Evolutionary conservation across 2,113 vertebrate genomes (phyloP), one percentile per base, ranked within the genome.

Genomic region (Podarcis muralis): DNA sequence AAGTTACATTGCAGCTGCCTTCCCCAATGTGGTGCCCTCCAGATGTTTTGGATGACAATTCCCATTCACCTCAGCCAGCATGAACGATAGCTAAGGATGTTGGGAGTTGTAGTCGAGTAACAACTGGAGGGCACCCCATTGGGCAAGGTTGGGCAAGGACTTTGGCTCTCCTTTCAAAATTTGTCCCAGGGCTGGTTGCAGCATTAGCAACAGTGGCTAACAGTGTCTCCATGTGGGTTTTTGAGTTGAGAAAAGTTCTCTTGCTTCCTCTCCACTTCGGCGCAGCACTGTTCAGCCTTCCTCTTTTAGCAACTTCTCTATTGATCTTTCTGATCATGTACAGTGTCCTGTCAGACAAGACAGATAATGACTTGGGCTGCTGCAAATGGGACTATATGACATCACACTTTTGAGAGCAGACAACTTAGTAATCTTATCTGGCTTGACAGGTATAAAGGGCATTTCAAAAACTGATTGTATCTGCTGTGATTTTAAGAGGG

Each of bases 391-490:
- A 93, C 93, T 93, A 88, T 92, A 89, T 97, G 95, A 97, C 93
- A 95, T 96, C 95, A 97, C 88, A 94, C 72, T 96, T 89, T 87
- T 90, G 93, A 93, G 85, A 94, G 75, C 84, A 86, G 95, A 95
- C 91, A 95, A 95, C 94, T 95, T 91, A 94, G 89, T 95, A 93
- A 94, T 95, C 91, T 93, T 95, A 95, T 95, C 91, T 94, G 88
- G 86, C 90, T 92, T 94, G 96, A 96, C 93, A 96, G 92, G 89
- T 97, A 95, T 92, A 95, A 96, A 96, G 93, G 92, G 91, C 90
- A 96, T 95, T 95, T 96, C 91, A 94, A 94, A 95, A 95, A 92
- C 92, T 92, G 93, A 95, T 94, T 91, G n/a, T 91, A 95, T 95
- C 90, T 95, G 82, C 91, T 88, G 81, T 87, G 90, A 94, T 94